phyloP scores from a whole-genome alignment of 2,888 invertebrate species.

The Harpalus rubripes region DNA sequence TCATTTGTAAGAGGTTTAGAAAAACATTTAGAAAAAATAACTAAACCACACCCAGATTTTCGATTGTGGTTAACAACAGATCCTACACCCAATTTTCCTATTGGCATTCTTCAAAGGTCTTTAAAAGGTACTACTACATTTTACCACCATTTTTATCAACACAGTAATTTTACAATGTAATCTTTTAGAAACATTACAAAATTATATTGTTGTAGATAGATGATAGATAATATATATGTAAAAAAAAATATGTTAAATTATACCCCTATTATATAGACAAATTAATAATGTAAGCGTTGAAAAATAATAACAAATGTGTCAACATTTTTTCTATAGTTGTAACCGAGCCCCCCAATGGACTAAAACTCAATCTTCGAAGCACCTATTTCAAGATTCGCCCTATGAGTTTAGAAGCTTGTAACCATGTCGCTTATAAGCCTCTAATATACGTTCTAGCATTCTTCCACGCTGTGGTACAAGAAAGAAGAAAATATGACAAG shows the following conservation, averaged over 20 bases:
- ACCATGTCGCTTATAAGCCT: conserved; percentile 88
- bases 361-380: conserved; percentile 92
- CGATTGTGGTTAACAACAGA: conserved; percentile 96
- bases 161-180: too few relatives aligned
- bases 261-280: too few relatives aligned
- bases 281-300: too few relatives aligned
- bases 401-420: conserved; percentile 86
- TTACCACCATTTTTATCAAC: not conserved
- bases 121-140: conserved; percentile 82
- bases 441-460: conserved; percentile 93
- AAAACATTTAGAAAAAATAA: conserved; percentile 89
- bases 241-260: not conserved
- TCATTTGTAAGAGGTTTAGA: conserved; percentile 89
- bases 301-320: too few relatives aligned
- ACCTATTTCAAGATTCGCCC: conserved; percentile 92
- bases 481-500: conserved; percentile 94
- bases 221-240: too few relatives aligned
- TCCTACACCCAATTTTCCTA: conserved; percentile 91
- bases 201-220: not conserved
- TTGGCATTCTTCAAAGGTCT: conserved; percentile 92
- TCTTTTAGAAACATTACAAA: too few relatives aligned
- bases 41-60: conserved; percentile 93
- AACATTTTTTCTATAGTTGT: conserved; percentile 82
- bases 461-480: conserved; percentile 96
- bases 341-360: conserved; percentile 94